Evolutionary conservation across 2,888 invertebrate species (phyloP), one percentile per base, ranked within the genome.

Genomic region (Aporophyla lueneburgensis): DNA sequence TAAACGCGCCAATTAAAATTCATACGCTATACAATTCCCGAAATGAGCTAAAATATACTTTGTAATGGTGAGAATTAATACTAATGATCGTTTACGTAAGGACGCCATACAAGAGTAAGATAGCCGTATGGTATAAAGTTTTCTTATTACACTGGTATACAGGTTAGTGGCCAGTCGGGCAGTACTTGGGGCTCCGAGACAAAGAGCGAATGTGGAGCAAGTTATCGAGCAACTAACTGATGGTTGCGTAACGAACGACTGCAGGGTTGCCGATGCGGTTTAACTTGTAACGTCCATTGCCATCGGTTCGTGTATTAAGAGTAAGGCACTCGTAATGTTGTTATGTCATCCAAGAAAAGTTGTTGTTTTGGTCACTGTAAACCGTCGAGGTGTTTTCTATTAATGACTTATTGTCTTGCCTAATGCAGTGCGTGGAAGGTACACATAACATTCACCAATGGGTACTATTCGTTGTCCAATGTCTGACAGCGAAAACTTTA

Each of bases 191-290:
- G 86, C 84, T 84, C 85, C 80, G 86, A 95, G 91, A 95, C 95
- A 95, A 96, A 94, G 92, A 94, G 92, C 92, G 91, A 95, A 96
- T 96, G 94, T 96, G 91, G 95, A 95, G 93, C 95, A 93, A 94
- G 93, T 93, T 94, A 93, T 93, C 92, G 92, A 92, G 89, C 92
- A 90, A 91, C 92, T 93, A 93, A 92, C 91, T 86, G 89, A 89
- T 78, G 89, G 91, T 96, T 96, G 92, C 94, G 95, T 93, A 95
- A 96, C 87, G 66, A 87, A 90, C 87, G 84, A 89, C 89, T 89
- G 86, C 85, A 95, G 95, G 95, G 95, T 85, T 95, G 91, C 54
- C 87, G 56, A 77, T 62, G 69, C 59, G 65, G 72, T 63, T 74
- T 77, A 58, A 81, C 66, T 77, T 72, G 67, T 74, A 71, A 56